Percentiles rank a stretch among this genome's conserved stretches.
Evolutionary conservation across 2,888 invertebrate species (phyloP).

Genomic region (Deilephila porcellus): DNA sequence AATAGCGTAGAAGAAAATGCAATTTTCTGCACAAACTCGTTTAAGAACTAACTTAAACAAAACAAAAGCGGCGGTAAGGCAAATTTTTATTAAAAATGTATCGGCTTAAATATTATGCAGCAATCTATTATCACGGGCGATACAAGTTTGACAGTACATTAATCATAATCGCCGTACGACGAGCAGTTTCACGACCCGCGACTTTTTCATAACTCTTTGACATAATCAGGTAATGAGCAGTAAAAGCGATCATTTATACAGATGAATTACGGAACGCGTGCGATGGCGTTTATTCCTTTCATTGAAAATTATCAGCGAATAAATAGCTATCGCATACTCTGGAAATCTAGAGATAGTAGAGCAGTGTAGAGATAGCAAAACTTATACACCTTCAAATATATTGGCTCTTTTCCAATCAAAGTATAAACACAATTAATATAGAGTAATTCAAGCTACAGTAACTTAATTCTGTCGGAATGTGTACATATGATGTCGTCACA

Average conservation of each 20-base stretch:
- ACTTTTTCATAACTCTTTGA: constrained; percentile 40
- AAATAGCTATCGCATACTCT: too few relatives aligned
- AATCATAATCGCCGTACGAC: constrained; percentile 40
- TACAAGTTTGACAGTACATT: constrained; percentile 42
- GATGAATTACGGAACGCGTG: background rate
- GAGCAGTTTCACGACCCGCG: constrained; percentile 37
- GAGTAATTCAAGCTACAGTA: background rate
- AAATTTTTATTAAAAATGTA: background rate
- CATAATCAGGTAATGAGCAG: constrained; percentile 31
- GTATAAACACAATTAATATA: background rate
- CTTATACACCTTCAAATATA: too few relatives aligned
- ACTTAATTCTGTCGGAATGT: background rate
- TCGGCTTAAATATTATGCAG: constrained; percentile 36
- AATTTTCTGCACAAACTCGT: background rate
- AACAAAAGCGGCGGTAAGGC: background rate
- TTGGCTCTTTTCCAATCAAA: too few relatives aligned
- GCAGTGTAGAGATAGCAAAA: too few relatives aligned
- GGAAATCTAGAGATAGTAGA: too few relatives aligned
- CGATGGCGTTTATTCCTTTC: too few relatives aligned
- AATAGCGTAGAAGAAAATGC: background rate
- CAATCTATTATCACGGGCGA: constrained; percentile 37
- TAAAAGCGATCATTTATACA: background rate
- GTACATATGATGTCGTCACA: background rate
- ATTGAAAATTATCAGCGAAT: too few relatives aligned
- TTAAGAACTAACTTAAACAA: constrained; percentile 1